These are phyloP conservation scores for Drusus annulatus DNA, from an alignment of 1,140 invertebrate genomes.

Conservation along the genomic window DNA sequence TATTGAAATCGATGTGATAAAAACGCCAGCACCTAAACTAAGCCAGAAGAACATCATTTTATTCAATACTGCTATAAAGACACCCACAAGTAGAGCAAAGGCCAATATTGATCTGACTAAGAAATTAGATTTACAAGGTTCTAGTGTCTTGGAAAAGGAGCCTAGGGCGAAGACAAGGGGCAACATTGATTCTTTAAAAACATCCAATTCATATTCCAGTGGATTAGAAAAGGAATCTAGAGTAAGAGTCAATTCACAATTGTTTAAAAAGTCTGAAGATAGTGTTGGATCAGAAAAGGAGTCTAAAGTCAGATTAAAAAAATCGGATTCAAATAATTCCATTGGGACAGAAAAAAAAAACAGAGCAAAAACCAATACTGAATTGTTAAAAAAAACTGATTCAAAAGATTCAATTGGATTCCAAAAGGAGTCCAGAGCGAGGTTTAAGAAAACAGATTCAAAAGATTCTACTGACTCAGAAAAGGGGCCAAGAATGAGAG, in stretches of 20 bases:
- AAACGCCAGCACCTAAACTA: conserved; percentile 22
- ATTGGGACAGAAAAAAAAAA: background rate
- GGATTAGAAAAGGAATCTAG: background rate
- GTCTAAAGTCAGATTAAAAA: too few species aligned
- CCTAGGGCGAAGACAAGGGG: too few species aligned
- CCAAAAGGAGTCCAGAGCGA: too few species aligned
- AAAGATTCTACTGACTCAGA: too few species aligned
- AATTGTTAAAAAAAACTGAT: too few species aligned
- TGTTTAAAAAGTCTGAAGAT: too few species aligned
- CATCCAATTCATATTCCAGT: background rate
- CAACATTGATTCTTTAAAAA: too few species aligned
- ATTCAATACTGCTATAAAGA: conserved; percentile 17
- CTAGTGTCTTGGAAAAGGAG: background rate
- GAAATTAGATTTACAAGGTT: background rate
- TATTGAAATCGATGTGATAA: background rate
- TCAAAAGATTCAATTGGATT: too few species aligned
- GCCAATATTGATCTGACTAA: background rate
- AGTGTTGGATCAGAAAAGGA: too few species aligned
- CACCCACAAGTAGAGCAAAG: conserved; percentile 14
- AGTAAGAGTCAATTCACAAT: too few species aligned
- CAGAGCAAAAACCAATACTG: background rate
- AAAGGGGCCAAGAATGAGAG: background rate
- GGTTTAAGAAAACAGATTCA: too few species aligned
- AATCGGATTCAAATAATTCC: too few species aligned
- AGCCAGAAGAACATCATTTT: conserved; percentile 27